Percentiles rank a stretch among this genome's conserved stretches.
phyloP scores from a whole-genome alignment of 2,888 invertebrate genomes.

The Lasioglossum vierecki region DNA sequence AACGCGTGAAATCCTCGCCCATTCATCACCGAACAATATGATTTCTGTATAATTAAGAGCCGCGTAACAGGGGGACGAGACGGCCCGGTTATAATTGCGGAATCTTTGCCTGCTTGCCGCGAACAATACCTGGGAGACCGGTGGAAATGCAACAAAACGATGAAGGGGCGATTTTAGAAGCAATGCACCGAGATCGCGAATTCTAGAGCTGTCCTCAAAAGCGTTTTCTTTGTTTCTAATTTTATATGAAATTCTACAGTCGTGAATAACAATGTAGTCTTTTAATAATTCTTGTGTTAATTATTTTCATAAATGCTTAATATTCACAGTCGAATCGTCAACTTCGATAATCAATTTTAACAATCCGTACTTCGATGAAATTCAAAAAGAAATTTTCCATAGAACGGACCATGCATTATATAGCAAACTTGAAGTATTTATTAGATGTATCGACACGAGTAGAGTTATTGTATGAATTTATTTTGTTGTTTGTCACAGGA shows the following conservation, averaged over 20 bases:
- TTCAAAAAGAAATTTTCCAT: background rate
- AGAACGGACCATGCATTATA: background rate
- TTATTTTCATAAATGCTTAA: background rate
- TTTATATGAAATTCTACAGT: background rate
- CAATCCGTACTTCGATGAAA: too few species aligned
- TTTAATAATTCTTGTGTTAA: background rate
- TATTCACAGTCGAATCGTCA: background rate
- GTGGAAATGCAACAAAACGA: background rate
- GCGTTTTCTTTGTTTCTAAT: background rate
- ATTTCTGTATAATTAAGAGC: conserved; percentile 30
- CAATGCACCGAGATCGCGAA: background rate
- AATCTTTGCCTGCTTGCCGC: background rate
- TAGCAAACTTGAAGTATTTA: background rate
- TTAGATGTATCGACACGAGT: background rate
- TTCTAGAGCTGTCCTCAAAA: background rate
- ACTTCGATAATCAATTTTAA: background rate
- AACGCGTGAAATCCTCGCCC: background rate
- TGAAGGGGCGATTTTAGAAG: background rate
- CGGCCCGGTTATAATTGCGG: background rate
- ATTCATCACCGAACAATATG: background rate
- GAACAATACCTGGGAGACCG: background rate
- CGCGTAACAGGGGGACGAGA: conserved; percentile 21
- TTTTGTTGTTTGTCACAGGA: background rate
- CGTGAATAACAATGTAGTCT: background rate
- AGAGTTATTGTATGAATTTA: background rate